A percentile compares a stretch with the other conserved stretches of the same genome.
These are phyloP conservation scores for Trachymyrmex cornetzi DNA, from an alignment of 1,140 invertebrate genomes.

Conservation along the genomic window DNA sequence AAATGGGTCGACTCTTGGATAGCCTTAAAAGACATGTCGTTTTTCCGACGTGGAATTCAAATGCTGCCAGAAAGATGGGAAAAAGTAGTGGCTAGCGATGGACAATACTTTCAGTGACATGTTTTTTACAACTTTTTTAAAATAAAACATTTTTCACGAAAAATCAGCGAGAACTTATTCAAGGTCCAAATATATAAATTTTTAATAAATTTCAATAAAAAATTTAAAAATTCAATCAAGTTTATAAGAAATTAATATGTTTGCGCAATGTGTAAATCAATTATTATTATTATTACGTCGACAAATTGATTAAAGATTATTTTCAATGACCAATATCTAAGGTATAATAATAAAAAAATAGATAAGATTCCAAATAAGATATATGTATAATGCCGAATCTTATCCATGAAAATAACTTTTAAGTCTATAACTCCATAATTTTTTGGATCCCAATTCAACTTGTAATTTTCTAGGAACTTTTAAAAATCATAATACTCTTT, in stretches of 20 bases:
- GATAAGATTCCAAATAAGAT: background rate
- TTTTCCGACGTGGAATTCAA: too few species aligned
- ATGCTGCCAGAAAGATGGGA: too few species aligned
- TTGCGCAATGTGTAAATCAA: background rate
- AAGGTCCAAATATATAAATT: too few species aligned
- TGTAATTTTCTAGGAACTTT: background rate
- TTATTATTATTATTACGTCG: background rate
- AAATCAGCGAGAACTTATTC: too few species aligned
- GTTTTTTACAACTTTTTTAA: too few species aligned
- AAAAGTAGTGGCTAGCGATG: too few species aligned
- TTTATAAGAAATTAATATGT: conserved; percentile 25
- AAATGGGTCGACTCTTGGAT: too few species aligned
- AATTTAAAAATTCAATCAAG: background rate
- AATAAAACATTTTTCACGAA: too few species aligned
- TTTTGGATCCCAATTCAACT: background rate
- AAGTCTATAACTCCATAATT: background rate
- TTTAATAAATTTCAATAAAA: background rate
- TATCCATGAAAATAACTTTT: background rate
- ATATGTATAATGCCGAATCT: background rate
- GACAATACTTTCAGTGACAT: too few species aligned
- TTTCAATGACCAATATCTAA: background rate
- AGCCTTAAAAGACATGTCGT: too few species aligned
- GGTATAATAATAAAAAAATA: background rate
- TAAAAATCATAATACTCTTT: background rate
- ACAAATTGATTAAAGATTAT: background rate